A percentile compares a stretch with the other conserved stretches of the same genome.
These are phyloP conservation scores for Papilio demoleus DNA, from an alignment of 2,888 invertebrate species.

Conservation along the genomic window DNA sequence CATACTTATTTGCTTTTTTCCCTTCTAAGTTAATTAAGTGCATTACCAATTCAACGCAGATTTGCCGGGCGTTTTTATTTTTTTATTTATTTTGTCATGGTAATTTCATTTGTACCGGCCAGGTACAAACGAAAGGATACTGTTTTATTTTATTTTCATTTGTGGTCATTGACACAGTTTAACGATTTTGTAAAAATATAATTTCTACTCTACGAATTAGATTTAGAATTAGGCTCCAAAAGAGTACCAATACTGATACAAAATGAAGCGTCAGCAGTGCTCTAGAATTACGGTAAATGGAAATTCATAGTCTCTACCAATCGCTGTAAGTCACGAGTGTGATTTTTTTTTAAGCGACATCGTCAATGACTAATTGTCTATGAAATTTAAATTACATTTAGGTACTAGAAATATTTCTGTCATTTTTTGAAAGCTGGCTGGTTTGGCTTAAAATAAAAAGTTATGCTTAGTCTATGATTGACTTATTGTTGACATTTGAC, in stretches of 20 bases:
- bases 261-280: no score
- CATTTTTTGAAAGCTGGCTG: not conserved
- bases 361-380: not conserved
- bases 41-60: conserved; percentile 23
- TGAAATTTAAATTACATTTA: not conserved
- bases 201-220: no score
- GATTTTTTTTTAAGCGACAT: not conserved
- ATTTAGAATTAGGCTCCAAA: no score
- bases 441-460: not conserved
- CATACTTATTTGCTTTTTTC: conserved; percentile 26
- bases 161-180: not conserved
- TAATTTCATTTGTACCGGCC: conserved; percentile 23
- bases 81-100: conserved; percentile 15
- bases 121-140: not conserved
- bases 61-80: conserved; percentile 2
- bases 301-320: not conserved
- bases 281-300: no score
- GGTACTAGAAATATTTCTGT: not conserved
- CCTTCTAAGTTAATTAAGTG: conserved; percentile 31
- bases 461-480: conserved; percentile 12
- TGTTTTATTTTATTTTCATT: conserved; percentile 3
- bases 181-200: not conserved
- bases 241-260: no score
- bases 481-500: not conserved
- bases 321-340: not conserved